Evolutionary conservation across 2,888 invertebrate species (phyloP).

Genomic region (Tubulanus polymorphus): DNA sequence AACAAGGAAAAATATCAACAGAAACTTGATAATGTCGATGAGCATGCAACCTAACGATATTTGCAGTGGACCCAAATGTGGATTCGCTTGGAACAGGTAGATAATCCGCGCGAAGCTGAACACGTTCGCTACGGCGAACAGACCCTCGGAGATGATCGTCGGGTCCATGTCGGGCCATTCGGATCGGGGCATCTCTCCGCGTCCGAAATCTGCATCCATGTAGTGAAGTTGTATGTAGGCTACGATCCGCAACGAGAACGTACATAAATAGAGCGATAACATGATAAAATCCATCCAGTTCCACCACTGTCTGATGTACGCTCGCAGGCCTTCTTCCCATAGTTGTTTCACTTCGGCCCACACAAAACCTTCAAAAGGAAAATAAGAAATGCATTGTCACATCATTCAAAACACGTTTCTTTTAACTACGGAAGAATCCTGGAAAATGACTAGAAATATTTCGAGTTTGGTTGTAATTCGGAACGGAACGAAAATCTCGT

Average conservation of each 20-base stretch:
- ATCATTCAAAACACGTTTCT: background rate
- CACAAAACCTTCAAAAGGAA: constrained; percentile 54
- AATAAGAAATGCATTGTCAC: background rate
- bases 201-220: constrained; percentile 42
- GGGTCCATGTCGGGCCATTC: constrained; percentile 58
- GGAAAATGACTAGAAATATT: too few relatives aligned
- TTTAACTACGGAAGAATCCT: background rate
- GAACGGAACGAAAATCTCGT: background rate
- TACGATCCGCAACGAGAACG: constrained; percentile 56
- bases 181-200: constrained; percentile 41
- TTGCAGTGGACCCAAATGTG: constrained; percentile 59
- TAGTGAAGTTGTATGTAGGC: constrained; percentile 49
- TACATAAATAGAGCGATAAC: constrained; percentile 58
- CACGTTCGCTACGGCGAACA: constrained; percentile 60
- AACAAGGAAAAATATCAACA: constrained; percentile 57
- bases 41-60: constrained; percentile 60
- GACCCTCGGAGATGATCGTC: constrained; percentile 57
- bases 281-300: constrained; percentile 61
- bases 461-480: background rate
- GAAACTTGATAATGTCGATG: constrained; percentile 59
- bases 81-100: constrained; percentile 59
- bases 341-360: constrained; percentile 61
- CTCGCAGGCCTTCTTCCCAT: constrained; percentile 59
- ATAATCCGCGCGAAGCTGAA: constrained; percentile 60
- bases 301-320: constrained; percentile 60